Evolutionary conservation across 1,140 invertebrate species (phyloP).

Genomic region (Drosophila rhopaloa): DNA sequence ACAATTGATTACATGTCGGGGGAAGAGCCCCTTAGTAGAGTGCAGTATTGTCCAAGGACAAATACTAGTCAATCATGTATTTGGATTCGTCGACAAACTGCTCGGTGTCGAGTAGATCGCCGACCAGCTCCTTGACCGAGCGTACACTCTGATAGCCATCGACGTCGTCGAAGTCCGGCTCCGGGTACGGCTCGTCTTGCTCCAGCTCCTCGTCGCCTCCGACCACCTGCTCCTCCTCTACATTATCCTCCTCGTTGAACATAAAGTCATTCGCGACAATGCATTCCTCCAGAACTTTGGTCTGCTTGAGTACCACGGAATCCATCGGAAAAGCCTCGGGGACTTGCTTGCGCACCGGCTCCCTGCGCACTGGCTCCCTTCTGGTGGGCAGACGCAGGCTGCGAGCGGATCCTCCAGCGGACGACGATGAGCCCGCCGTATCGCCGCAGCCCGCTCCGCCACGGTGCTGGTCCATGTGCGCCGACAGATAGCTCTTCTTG

Average conservation of each 20-base stretch:
- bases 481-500: constrained; percentile 75
- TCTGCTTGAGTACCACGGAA: constrained; percentile 43
- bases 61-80: constrained; percentile 69
- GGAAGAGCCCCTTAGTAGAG: neutral
- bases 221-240: constrained; percentile 17
- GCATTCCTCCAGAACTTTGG: constrained; percentile 70
- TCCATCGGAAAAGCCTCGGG: constrained; percentile 17
- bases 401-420: neutral
- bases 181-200: constrained; percentile 25
- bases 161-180: constrained; percentile 23
- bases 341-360: constrained; percentile 24
- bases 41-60: neutral
- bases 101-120: constrained; percentile 55
- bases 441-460: neutral
- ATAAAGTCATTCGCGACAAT: constrained; percentile 77
- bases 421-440: neutral
- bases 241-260: constrained; percentile 61
- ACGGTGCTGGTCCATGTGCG: constrained; percentile 74
- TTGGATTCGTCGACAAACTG: constrained; percentile 62
- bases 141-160: constrained; percentile 48
- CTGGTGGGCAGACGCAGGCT: neutral
- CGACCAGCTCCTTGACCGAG: constrained; percentile 57
- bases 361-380: neutral
- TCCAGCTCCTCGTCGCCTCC: constrained; percentile 50
- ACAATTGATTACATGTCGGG: too few species aligned